Percentiles rank a stretch among this genome's conserved stretches.
Evolutionary conservation across 2,888 invertebrate species (phyloP).

Genomic region (Cephus pygmeus): DNA sequence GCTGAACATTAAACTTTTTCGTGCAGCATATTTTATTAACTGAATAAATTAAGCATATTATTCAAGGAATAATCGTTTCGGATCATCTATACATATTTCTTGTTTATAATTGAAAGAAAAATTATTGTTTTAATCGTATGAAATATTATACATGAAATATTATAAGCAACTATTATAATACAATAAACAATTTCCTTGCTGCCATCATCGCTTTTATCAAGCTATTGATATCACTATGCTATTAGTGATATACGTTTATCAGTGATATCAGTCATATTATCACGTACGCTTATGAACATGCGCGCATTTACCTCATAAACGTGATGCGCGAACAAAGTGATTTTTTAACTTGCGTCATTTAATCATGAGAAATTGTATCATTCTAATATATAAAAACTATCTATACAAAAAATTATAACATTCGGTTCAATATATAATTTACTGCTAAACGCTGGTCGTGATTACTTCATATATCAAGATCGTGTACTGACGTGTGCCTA

Average conservation of each 20-base stretch:
- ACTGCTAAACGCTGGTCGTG: not conserved
- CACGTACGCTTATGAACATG: not conserved
- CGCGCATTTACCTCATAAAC: not conserved
- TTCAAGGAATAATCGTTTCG: not conserved
- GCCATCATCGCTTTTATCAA: not conserved
- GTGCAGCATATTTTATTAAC: not conserved
- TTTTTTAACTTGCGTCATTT: not conserved
- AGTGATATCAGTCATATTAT: not conserved
- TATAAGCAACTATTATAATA: not conserved
- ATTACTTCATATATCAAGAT: not conserved
- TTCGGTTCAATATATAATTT: not conserved
- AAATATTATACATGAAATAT: not conserved
- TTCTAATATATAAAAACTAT: no score
- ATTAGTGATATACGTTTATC: not conserved
- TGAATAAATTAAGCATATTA: not conserved
- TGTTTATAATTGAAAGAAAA: not conserved
- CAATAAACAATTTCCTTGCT: not conserved
- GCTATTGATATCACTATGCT: not conserved
- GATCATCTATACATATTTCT: not conserved
- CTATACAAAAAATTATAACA: no score
- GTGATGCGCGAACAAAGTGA: not conserved
- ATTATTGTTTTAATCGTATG: not conserved
- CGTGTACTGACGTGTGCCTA: not conserved
- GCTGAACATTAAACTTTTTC: not conserved
- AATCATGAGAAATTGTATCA: not conserved